Evolutionary conservation across 2,113 vertebrate genomes (phyloP), one percentile per base, ranked within the genome.

Genomic region (Ptilorrhoa leucosticta): DNA sequence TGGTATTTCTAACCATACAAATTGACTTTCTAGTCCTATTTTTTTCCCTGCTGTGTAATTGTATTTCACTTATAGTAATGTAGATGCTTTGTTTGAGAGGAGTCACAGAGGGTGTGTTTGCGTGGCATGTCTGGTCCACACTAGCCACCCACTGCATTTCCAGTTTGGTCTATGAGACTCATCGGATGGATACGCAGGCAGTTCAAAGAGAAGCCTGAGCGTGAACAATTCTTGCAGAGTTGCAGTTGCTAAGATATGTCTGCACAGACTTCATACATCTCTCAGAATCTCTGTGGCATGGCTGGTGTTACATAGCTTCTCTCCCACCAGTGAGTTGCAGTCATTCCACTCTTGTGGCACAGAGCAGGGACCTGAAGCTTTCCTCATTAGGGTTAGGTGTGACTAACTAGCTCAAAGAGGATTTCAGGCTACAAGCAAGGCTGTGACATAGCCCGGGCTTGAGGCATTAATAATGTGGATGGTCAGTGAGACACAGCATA

Each of bases 371-470:
- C 51, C 33, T 81, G 45, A 39, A 83, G 42, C 33, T 81, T 86
- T 66, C 42, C 64, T 89, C 64, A 8, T 68, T 72, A 92, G 71
- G 64, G 33, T 91, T 58, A 92, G 68, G 64, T 81, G 83, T 92
- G 72, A 87, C 76, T 54, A 0, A n/a, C n/a, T 13, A 66, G 33
- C 64, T 78, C 42, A 70, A 70, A 78, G 86, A 51, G 40, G 24
- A 92, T 94, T 92, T 79, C 72, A 89, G 72, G 51, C 76, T 78
- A 63, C 80, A 50, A 63, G 91, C 82, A 81, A 83, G 68, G 54
- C 65, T 83, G 66, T 90, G 82, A 73, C 88, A 39, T 58, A 70
- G 71, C n/a, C 65, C 73, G 54, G 44, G 51, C 47, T 89, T 68
- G 27, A 78, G 47, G 44, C 69, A 58, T 89, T 94, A 95, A 64